These are phyloP conservation scores for Eumacrocentrus americanus DNA, from an alignment of 2,888 invertebrate genomes.

Conservation along the genomic window DNA sequence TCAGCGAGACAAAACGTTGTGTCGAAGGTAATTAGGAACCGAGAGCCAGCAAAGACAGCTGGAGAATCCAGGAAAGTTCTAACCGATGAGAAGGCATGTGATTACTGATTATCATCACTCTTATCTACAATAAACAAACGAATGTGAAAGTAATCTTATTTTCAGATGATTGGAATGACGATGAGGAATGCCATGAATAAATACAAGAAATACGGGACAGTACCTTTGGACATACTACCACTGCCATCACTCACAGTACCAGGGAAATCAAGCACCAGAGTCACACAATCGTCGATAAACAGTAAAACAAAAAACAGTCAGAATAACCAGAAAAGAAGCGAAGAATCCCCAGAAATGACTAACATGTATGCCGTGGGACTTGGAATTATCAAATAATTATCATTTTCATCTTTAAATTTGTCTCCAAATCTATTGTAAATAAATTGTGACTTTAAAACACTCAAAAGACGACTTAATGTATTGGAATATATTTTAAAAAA, in stretches of 20 bases:
- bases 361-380: conserved; percentile 55
- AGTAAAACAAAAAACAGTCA: conserved; percentile 38
- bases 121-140: conserved; percentile 24
- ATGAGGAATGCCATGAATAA: conserved; percentile 49
- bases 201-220: conserved; percentile 45
- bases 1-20: conserved; percentile 38
- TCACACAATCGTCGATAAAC: conserved; percentile 33
- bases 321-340: conserved; percentile 41
- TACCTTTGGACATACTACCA: conserved; percentile 35
- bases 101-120: conserved; percentile 7
- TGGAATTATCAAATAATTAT: conserved; percentile 41
- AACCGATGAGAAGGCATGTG: conserved; percentile 43
- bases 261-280: conserved; percentile 26
- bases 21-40: conserved; percentile 46
- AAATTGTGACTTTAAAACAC: conserved; percentile 3
- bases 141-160: too few relatives aligned
- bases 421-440: not conserved
- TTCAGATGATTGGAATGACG: conserved; percentile 46
- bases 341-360: conserved; percentile 43
- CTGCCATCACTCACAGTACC: conserved; percentile 38
- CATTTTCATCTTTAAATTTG: not conserved
- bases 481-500: not conserved
- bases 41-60: conserved; percentile 38
- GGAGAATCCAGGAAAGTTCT: conserved; percentile 25
- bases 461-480: conserved; percentile 12